phyloP scores from a whole-genome alignment of 2,797 vertebrate genomes.

The Pogoniulus pusillus region DNA sequence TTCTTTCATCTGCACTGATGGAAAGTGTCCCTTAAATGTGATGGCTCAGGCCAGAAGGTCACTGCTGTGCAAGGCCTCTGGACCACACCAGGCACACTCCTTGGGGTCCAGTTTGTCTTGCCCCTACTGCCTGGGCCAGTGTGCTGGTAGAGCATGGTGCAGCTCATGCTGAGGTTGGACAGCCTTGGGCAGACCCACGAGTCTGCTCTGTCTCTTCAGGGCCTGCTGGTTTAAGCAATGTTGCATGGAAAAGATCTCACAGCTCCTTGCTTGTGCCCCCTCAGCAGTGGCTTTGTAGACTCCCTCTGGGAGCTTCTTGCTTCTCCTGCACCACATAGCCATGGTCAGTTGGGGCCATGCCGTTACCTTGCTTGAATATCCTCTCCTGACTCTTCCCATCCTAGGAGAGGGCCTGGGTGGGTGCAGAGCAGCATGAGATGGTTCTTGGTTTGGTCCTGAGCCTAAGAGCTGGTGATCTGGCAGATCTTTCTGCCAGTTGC shows the following conservation, averaged over 20 bases:
- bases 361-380: neutral
- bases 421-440: neutral
- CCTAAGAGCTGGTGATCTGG: neutral
- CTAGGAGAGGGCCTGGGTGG: neutral
- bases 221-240: neutral
- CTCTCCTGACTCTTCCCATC: neutral
- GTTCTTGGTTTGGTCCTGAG: neutral
- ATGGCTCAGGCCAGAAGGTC: neutral
- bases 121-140: too few species aligned
- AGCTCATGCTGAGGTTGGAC: neutral
- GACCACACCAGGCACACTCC: too few species aligned
- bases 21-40: neutral
- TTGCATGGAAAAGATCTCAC: neutral
- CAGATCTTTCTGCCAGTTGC: neutral
- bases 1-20: neutral
- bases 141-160: fast-evolving
- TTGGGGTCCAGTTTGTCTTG: too few species aligned
- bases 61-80: neutral
- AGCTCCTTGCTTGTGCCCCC: neutral
- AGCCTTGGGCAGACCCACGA: neutral
- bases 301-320: neutral
- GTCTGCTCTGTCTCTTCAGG: neutral
- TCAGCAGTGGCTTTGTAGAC: neutral
- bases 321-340: neutral
- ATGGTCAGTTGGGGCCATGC: fast-evolving